Evolutionary conservation across 2,113 vertebrate species (phyloP).

Genomic region (Terrapene triunguis): DNA sequence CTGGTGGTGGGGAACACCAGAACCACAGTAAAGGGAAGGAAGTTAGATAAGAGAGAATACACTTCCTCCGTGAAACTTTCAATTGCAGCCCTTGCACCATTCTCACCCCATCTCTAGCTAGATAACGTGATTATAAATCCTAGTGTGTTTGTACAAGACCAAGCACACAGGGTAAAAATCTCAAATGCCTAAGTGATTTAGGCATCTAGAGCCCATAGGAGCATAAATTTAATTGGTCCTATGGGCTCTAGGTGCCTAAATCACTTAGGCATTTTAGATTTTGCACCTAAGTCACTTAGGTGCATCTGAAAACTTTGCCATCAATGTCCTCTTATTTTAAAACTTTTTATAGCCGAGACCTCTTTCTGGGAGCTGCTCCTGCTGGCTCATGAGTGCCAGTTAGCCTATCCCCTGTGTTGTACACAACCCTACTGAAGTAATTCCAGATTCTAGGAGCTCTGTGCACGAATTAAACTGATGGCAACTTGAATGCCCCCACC

Average conservation of each 20-base stretch:
- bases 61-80: neutral
- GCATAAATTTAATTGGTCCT: neutral
- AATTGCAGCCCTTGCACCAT: neutral
- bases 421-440: neutral
- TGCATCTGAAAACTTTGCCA: neutral
- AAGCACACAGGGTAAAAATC: accelerated
- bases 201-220: neutral
- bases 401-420: neutral
- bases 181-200: neutral
- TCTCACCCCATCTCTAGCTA: accelerated
- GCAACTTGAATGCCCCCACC: accelerated
- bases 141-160: accelerated
- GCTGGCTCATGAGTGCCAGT: neutral
- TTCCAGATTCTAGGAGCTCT: neutral
- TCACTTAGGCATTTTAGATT: too few species aligned
- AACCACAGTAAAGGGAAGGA: accelerated
- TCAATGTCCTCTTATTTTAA: neutral
- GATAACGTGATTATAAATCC: too few species aligned
- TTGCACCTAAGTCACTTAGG: neutral
- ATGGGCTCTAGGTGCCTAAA: too few species aligned
- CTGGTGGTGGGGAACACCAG: neutral
- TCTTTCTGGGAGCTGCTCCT: neutral
- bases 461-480: accelerated
- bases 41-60: neutral
- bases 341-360: neutral